Evolutionary conservation across 2,113 vertebrate genomes (phyloP).

Genomic region (Atlantisia rogersi): DNA sequence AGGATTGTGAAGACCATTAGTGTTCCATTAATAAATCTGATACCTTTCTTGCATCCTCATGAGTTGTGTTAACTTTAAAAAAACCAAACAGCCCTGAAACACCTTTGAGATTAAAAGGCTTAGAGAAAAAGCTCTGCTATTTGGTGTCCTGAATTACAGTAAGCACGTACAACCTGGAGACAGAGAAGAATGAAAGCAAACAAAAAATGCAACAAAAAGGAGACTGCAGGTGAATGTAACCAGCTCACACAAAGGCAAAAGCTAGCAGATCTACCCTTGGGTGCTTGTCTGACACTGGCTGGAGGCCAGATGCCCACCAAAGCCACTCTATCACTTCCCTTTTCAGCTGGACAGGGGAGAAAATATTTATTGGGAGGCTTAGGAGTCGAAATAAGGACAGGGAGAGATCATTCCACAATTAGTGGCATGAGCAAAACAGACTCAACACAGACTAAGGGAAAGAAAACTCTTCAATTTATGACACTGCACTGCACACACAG

Average conservation of each 20-base stretch:
- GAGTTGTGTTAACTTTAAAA: not conserved
- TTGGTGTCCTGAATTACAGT: not conserved
- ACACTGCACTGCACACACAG: no score
- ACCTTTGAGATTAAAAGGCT: not conserved
- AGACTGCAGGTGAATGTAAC: not conserved
- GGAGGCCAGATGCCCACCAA: no score
- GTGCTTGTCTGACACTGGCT: no score
- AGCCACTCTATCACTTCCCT: no score
- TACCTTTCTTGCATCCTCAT: not conserved
- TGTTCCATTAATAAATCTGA: constrained; percentile 20
- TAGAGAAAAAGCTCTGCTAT: not conserved
- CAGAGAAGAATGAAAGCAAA: not conserved
- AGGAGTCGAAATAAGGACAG: no score
- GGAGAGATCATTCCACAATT: no score
- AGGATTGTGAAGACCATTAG: constrained; percentile 1
- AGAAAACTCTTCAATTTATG: no score
- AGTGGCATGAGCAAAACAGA: no score
- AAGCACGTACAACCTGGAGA: not conserved
- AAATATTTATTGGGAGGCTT: no score
- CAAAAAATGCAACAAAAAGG: not conserved
- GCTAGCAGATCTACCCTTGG: not conserved
- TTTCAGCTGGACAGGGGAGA: no score
- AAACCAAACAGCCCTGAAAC: not conserved
- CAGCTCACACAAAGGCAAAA: not conserved
- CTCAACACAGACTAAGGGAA: no score